A percentile compares a stretch with the other conserved stretches of the same genome.
Evolutionary conservation across 2,113 vertebrate species (phyloP).

Genomic region (Sphyrna mokarran): DNA sequence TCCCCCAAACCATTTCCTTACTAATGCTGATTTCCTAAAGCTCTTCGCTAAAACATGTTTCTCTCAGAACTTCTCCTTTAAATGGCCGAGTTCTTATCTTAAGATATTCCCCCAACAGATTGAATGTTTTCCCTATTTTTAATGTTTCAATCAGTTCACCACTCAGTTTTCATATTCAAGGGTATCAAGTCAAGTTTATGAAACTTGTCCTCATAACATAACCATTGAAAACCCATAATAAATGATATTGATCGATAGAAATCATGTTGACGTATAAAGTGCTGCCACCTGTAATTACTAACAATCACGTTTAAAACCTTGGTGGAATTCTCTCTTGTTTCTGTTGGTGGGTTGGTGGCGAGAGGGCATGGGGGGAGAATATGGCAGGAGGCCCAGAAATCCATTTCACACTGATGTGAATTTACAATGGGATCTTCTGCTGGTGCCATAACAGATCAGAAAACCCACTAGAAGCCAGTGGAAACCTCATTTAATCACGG

Average conservation of each 20-base stretch:
- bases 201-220: not conserved
- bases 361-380: too few species aligned
- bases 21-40: too few species aligned
- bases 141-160: not conserved
- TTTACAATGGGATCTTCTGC: too few species aligned
- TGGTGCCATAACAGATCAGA: too few species aligned
- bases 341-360: too few species aligned
- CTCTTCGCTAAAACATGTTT: too few species aligned
- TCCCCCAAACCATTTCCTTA: too few species aligned
- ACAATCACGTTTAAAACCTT: not conserved
- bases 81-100: not conserved
- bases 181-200: not conserved
- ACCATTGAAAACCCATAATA: not conserved
- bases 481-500: too few species aligned
- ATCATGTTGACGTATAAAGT: not conserved
- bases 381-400: too few species aligned
- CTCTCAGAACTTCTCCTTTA: not conserved
- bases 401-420: too few species aligned
- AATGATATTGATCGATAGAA: not conserved
- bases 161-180: not conserved
- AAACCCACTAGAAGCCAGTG: too few species aligned
- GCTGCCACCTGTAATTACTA: not conserved
- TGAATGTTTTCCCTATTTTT: not conserved
- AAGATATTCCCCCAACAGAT: not conserved
- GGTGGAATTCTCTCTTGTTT: too few species aligned